Conservation (phyloP, 2,797 vertebrate genomes). For the Chaenodraco wilsoni region DNA sequence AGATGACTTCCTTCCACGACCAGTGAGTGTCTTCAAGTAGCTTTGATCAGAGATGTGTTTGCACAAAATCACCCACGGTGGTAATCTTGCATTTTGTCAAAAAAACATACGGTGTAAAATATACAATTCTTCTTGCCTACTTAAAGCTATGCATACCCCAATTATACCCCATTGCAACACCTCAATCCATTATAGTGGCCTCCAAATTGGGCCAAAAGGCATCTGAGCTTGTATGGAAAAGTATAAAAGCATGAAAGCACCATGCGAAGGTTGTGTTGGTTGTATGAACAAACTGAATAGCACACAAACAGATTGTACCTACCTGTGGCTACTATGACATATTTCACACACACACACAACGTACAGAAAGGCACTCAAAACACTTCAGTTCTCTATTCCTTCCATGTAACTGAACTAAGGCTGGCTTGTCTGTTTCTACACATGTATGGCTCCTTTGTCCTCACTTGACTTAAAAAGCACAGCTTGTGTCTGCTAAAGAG, state of each 20-base stretch:
- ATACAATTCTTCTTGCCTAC: neutral
- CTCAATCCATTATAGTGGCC: neutral
- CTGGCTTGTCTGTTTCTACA: conserved; percentile 30
- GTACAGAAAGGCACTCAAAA: conserved; percentile 2
- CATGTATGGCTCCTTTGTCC: conserved; percentile 31
- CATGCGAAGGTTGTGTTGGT: neutral
- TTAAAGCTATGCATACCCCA: neutral
- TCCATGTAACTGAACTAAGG: conserved; percentile 37
- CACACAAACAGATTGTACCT: neutral
- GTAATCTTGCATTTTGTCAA: neutral
- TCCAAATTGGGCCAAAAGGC: neutral
- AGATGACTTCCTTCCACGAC: conserved; percentile 18
- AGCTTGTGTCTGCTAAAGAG: conserved; percentile 56
- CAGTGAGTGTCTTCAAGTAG: conserved; percentile 23
- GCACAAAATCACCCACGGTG: neutral
- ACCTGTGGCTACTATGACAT: conserved; percentile 1
- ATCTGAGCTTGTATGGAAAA: neutral
- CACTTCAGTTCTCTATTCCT: neutral
- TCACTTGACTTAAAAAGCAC: conserved; percentile 43
- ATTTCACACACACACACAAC: neutral
- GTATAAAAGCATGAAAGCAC: neutral
- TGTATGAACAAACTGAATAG: neutral
- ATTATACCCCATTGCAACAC: neutral
- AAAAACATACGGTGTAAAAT: conserved; percentile 2
- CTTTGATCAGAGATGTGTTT: conserved; percentile 21